Percentiles rank a stretch among this genome's conserved stretches.
These are phyloP conservation scores for Lagocephalus sceleratus DNA, from an alignment of 2,797 vertebrate species.

Conservation along the genomic window DNA sequence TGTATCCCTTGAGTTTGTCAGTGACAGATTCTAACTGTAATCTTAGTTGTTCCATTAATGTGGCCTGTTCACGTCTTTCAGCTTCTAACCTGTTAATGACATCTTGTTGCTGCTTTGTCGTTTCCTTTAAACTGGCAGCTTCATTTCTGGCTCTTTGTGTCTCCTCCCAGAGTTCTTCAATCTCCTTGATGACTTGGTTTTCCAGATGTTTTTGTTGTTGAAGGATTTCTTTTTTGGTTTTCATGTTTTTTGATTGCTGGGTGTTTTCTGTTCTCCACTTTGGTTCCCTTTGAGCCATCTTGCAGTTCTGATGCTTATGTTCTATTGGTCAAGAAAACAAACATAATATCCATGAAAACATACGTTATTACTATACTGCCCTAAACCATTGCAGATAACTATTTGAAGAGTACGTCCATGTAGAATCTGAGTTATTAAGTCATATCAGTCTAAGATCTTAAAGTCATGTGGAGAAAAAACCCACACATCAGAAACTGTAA, in stretches of 20 bases:
- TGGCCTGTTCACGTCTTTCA: conserved; percentile 49
- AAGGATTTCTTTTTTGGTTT: conserved; percentile 44
- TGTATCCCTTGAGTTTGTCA: conserved; percentile 36
- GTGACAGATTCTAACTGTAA: conserved; percentile 29
- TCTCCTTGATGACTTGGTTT: conserved; percentile 46
- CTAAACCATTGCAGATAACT: no score
- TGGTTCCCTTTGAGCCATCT: conserved; percentile 45
- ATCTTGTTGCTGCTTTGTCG: conserved; percentile 49
- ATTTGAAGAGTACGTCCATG: no score
- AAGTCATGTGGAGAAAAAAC: no score
- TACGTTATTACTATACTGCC: neutral
- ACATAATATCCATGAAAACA: conserved; percentile 1
- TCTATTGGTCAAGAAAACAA: conserved; percentile 46
- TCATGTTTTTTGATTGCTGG: conserved; percentile 24
- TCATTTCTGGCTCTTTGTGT: conserved; percentile 45
- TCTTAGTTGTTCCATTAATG: conserved; percentile 34
- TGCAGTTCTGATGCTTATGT: conserved; percentile 42
- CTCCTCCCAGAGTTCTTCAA: conserved; percentile 52
- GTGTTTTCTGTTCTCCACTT: conserved; percentile 26
- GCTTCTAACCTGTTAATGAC: conserved; percentile 41
- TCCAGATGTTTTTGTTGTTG: conserved; percentile 47
- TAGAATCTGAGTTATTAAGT: no score
- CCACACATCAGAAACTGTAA: no score
- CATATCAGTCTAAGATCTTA: no score
- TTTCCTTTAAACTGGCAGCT: conserved; percentile 41